Evolutionary conservation across 1,140 invertebrate genomes (phyloP), one percentile per base, ranked within the genome.

Genomic region (Philopotamus ludificatus): DNA sequence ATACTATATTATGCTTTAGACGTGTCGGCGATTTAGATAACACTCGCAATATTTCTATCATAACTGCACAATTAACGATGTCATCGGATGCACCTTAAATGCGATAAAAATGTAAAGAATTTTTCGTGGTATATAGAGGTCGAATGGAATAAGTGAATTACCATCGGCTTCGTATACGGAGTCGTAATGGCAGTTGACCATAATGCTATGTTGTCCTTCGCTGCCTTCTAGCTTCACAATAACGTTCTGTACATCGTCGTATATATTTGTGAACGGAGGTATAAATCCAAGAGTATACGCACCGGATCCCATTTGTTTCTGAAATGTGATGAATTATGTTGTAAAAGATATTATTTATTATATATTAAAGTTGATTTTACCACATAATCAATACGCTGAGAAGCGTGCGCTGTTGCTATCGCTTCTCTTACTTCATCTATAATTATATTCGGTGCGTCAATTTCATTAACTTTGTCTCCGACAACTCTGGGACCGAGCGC

Each of bases 111-210:
- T n/a, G n/a, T n/a, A n/a, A n/a, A n/a, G n/a, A n/a, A n/a, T n/a
- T n/a, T n/a, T n/a, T n/a, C n/a, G n/a, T n/a, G n/a, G n/a, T n/a
- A n/a, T n/a, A n/a, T n/a, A n/a, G n/a, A n/a, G n/a, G n/a, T n/a
- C n/a, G n/a, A n/a, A n/a, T n/a, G n/a, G n/a, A n/a, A n/a, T n/a
- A n/a, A n/a, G n/a, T n/a, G n/a, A n/a, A n/a, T n/a, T n/a, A n/a
- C n/a, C n/a, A n/a, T n/a, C n/a, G n/a, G n/a, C n/a, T n/a, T n/a
- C n/a, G n/a, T n/a, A n/a, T n/a, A 91, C 87, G 45, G 87, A 85
- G 76, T 93, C 91, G 78, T 87, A 92, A 75, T 94, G 91, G 70
- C 90, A 91, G 76, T 93, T 94, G 26, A 94, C 76, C n/a, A 93
- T 75, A 34, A 93, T 65, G 41, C 86, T 84, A 55, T 84, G 73